These are phyloP conservation scores for Torymus texanus DNA, from an alignment of 2,888 invertebrate species.

Conservation along the genomic window DNA sequence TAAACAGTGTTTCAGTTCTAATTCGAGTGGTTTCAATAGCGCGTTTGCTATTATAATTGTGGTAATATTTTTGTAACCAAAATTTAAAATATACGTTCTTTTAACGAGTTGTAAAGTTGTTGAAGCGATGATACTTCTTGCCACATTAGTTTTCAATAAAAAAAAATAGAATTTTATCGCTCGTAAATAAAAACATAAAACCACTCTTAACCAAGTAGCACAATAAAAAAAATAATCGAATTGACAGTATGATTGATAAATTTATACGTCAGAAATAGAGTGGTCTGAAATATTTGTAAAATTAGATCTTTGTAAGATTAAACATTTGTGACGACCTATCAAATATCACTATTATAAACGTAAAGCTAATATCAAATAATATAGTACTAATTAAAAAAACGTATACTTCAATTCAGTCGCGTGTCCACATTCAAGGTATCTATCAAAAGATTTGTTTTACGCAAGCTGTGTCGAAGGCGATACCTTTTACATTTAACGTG, in stretches of 20 bases:
- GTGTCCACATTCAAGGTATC: conserved; percentile 50
- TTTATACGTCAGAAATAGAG: conserved; percentile 37
- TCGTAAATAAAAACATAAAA: conserved; percentile 44
- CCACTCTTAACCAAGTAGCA: conserved; percentile 34
- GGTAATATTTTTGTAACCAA: conserved; percentile 44
- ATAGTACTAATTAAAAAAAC: conserved; percentile 52
- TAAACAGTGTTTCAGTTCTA: conserved; percentile 67
- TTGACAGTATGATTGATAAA: conserved; percentile 32
- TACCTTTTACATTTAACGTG: conserved; percentile 64
- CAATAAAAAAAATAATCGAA: conserved; percentile 42
- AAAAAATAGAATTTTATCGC: conserved; percentile 39
- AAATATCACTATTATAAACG: conserved; percentile 44
- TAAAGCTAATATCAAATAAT: conserved; percentile 46
- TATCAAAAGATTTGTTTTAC: conserved; percentile 46
- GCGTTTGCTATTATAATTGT: conserved; percentile 48
- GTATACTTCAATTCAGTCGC: conserved; percentile 52
- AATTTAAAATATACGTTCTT: conserved; percentile 55
- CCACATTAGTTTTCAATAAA: conserved; percentile 28
- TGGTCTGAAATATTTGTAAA: conserved; percentile 42
- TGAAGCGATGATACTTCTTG: conserved; percentile 40
- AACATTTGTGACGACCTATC: conserved; percentile 6
- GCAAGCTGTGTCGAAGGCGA: conserved; percentile 57
- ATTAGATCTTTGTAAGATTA: conserved; percentile 21
- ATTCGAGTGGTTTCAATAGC: conserved; percentile 53
- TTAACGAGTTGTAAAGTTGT: conserved; percentile 28